Evolutionary conservation across 2,113 vertebrate genomes (phyloP), one percentile per base, ranked within the genome.

Genomic region (Fulmarus glacialis): DNA sequence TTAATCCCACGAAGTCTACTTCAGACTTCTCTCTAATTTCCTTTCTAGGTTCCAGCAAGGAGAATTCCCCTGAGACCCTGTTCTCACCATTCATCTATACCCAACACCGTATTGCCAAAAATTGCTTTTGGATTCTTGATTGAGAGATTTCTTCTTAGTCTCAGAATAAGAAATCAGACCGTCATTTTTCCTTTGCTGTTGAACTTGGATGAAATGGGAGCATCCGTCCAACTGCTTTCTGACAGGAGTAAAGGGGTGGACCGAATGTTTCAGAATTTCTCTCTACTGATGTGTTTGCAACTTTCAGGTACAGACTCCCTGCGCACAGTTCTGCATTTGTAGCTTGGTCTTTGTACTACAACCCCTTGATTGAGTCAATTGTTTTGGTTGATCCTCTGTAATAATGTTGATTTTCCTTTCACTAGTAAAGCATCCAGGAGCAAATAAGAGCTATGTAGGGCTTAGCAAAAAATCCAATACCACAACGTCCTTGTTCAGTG

Each of bases 351-450:
- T 84, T 47, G 34, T 29, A 17, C 8, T 21, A 6, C 29, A 55
- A 3, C 8, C 18, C 72, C 42, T 52, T 38, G 30, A 38, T 15
- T 0, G 0, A 47, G 20, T 71, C 32, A 63, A 0, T 59, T 45
- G 8, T 56, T 82, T 79, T 60, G 6, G 3, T 42, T 70, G 45
- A 42, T 52, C 62, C 32, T 82, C 15, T 29, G 5, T 27, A 43
- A 17, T 29, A 66, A 14, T 27, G 7, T 30, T 20, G 30, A 13
- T 55, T 55, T 67, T 36, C 30, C 22, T 90, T 74, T 66, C 24
- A 17, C 36, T 72, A 9, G 26, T 48, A 68, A 85, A 48, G 7
- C 34, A 34, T 63, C 26, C 15, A 47, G 64, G 45, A 87, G 27
- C 10, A 79, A 71, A 32, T 38, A 53, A 43, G 30, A 71, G 12